Conservation (phyloP, 2,113 vertebrate genomes). For the Otocyon megalotis region DNA sequence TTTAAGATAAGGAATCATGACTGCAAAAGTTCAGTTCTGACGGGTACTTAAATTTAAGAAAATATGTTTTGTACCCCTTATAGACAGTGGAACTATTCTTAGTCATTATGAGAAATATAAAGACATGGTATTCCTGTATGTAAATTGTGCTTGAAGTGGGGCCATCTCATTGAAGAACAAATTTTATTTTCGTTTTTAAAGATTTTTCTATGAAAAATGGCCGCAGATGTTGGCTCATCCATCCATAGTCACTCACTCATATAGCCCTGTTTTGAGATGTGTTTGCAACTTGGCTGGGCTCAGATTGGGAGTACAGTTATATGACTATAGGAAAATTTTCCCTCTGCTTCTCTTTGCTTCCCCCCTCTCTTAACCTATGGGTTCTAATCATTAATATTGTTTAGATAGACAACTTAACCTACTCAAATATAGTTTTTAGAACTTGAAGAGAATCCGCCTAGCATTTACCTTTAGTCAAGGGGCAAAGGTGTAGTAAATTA, state of each 20-base stretch:
- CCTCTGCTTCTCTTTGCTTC: background rate
- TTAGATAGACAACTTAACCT: background rate
- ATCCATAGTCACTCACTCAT: background rate
- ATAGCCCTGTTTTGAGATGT: background rate
- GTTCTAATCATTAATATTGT: background rate
- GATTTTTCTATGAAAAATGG: background rate
- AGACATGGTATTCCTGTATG: background rate
- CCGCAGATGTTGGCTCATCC: background rate
- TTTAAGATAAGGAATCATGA: background rate
- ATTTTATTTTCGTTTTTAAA: background rate
- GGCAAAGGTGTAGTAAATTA: background rate
- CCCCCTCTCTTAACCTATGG: background rate
- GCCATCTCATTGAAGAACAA: background rate
- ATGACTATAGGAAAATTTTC: background rate
- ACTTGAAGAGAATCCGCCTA: background rate
- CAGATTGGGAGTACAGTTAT: background rate
- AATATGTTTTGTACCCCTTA: background rate
- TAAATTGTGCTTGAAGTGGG: background rate
- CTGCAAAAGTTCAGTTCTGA: background rate
- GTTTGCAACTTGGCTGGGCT: background rate
- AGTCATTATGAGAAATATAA: background rate
- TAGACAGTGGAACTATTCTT: background rate
- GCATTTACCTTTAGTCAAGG: slow-evolving; percentile 15
- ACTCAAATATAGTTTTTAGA: slow-evolving; percentile 5
- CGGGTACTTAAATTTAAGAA: background rate